Evolutionary conservation across 2,797 vertebrate species (phyloP).

Genomic region (Prionace glauca): DNA sequence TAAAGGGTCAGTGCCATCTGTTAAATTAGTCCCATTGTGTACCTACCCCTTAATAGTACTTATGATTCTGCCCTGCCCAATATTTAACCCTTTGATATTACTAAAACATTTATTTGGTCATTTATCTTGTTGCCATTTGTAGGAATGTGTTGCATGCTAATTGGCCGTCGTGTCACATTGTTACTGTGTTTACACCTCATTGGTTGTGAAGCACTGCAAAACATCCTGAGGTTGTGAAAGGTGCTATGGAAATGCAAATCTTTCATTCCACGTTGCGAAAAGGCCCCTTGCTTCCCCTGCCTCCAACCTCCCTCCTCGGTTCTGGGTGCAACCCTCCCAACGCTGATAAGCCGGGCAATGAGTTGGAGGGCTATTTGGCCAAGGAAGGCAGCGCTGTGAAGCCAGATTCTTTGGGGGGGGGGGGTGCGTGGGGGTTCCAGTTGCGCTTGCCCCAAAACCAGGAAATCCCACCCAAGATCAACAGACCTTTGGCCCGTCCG

Average conservation of each 20-base stretch:
- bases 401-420: background rate
- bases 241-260: background rate
- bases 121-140: background rate
- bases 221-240: background rate
- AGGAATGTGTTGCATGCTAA: background rate
- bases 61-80: background rate
- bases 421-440: no score
- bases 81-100: background rate
- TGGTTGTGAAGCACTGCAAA: background rate
- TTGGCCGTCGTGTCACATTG: background rate
- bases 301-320: no score
- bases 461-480: no score
- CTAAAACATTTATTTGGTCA: background rate
- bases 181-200: no score
- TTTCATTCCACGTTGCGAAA: background rate
- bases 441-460: no score
- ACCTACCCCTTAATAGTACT: background rate
- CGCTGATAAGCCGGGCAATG: background rate
- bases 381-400: background rate
- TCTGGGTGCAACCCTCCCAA: background rate
- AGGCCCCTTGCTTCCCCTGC: background rate
- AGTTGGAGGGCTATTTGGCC: background rate
- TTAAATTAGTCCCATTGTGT: background rate
- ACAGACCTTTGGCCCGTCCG: no score
- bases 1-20: background rate